Evolutionary conservation across 2,113 vertebrate species (phyloP).

Genomic region (Rhodinocichla rosea): DNA sequence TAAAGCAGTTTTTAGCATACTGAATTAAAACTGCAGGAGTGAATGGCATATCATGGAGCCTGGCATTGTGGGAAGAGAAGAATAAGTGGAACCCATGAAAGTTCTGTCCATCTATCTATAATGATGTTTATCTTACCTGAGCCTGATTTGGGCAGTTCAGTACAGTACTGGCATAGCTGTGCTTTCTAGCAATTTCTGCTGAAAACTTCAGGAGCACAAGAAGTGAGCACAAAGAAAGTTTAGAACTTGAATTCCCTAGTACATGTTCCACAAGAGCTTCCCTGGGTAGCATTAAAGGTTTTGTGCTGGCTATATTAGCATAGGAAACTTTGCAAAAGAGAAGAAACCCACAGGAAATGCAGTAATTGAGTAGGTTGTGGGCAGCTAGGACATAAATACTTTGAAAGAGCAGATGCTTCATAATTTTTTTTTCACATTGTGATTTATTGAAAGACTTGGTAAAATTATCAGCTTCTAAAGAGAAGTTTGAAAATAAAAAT

Average conservation of each 20-base stretch:
- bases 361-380: not conserved
- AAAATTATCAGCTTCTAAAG: not conserved
- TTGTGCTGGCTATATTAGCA: not conserved
- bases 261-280: not conserved
- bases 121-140: not conserved
- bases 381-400: not conserved
- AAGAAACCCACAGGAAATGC: not conserved
- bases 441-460: not conserved
- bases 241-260: not conserved
- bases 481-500: not conserved
- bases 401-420: not conserved
- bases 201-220: not conserved
- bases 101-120: not conserved
- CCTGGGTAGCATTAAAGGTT: not conserved
- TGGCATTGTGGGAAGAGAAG: not conserved
- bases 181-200: not conserved
- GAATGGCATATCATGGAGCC: not conserved
- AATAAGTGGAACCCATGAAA: not conserved
- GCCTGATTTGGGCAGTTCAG: not conserved
- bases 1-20: not conserved
- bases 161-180: not conserved
- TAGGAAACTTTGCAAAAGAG: not conserved
- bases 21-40: not conserved
- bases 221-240: not conserved
- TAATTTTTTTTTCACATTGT: not conserved